Evolutionary conservation across 23 tunicate genomes (phyloP).

Genomic region (Clavelina lepadiformis): DNA sequence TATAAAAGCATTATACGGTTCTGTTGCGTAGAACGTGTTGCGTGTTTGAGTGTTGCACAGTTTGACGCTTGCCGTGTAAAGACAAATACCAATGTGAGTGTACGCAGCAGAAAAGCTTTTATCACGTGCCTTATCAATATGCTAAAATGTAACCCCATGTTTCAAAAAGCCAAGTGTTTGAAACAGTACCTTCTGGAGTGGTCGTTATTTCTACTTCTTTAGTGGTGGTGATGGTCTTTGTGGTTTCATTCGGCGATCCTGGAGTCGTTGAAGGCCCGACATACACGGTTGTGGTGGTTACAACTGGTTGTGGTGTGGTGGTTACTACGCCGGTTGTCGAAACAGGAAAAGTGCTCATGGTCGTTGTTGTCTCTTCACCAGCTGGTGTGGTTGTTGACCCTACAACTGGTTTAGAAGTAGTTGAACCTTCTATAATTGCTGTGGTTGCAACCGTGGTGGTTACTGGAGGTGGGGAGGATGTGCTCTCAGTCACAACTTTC

Average conservation of each 20-base stretch:
- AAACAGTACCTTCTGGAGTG: conserved; percentile 7
- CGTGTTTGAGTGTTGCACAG: too few species aligned
- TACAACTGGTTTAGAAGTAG: background rate
- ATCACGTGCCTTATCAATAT: too few species aligned
- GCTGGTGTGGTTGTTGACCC: conserved; percentile 9
- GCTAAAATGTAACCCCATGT: too few species aligned
- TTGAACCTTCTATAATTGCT: background rate
- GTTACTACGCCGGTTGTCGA: background rate
- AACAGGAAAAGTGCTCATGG: background rate
- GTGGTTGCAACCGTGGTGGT: conserved; percentile 19
- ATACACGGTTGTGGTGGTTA: background rate
- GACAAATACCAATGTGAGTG: too few species aligned
- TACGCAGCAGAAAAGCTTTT: too few species aligned
- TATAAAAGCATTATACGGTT: too few species aligned
- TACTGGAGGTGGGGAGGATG: conserved; percentile 21
- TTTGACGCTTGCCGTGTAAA: too few species aligned
- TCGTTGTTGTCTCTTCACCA: conserved; percentile 2
- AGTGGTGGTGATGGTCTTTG: conserved; percentile 23
- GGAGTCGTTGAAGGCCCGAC: conserved; percentile 3
- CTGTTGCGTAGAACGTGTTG: too few species aligned
- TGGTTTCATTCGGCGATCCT: conserved; percentile 15
- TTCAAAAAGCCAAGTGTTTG: too few species aligned
- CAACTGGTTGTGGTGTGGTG: background rate
- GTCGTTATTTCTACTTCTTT: conserved; percentile 15
- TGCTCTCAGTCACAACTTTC: conserved; percentile 28